phyloP scores from a whole-genome alignment of 2,888 invertebrate genomes.

The Dryobota labecula region DNA sequence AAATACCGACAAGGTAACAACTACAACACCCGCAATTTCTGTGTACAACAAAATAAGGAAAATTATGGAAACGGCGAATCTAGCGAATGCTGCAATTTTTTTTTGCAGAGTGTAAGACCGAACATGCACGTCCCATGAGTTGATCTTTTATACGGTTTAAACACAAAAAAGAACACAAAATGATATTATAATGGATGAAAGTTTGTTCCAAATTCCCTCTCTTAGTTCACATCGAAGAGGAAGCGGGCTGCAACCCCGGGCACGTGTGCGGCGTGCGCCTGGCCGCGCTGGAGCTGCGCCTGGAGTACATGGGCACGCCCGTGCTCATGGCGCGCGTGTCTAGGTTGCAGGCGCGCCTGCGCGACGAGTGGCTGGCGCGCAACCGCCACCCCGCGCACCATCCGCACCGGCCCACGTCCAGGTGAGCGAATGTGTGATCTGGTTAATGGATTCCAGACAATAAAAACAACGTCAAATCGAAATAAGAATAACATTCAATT shows the following conservation, averaged over 20 bases:
- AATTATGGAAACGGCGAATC: background rate
- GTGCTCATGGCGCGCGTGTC: slow-evolving; percentile 97
- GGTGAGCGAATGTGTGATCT: slow-evolving; percentile 34
- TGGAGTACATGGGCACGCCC: slow-evolving; percentile 99
- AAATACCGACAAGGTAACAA: background rate
- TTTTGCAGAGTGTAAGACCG: background rate
- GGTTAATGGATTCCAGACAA: no score
- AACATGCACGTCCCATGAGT: background rate
- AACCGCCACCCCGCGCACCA: slow-evolving; percentile 51
- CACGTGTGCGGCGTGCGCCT: slow-evolving; percentile 96
- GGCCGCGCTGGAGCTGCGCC: slow-evolving; percentile 96
- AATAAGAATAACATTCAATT: background rate
- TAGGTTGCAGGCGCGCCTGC: slow-evolving; percentile 92
- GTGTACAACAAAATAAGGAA: background rate
- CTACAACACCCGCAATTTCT: background rate
- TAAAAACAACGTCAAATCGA: background rate
- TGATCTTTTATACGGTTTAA: background rate
- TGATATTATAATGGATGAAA: no score
- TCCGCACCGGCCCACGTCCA: slow-evolving; percentile 65
- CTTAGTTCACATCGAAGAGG: slow-evolving; percentile 96
- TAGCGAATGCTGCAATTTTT: background rate
- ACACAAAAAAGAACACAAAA: no score
- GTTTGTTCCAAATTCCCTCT: no score
- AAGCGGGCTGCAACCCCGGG: slow-evolving; percentile 96
- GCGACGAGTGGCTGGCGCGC: slow-evolving; percentile 94